A percentile compares a stretch with the other conserved stretches of the same genome.
Conservation (phyloP, 2,113 vertebrate species). For the Prionailurus bengalensis region DNA sequence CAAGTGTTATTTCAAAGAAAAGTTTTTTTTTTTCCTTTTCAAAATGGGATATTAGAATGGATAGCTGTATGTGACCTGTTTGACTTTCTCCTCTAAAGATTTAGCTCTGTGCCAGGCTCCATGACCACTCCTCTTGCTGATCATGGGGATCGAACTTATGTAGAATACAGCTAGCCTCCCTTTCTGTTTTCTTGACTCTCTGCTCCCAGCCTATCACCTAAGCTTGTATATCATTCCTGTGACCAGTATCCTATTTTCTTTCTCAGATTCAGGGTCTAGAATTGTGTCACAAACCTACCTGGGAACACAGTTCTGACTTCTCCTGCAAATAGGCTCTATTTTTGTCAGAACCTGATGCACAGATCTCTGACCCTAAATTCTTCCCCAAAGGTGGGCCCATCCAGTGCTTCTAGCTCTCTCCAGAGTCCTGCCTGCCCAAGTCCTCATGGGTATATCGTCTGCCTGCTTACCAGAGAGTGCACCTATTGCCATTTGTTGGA, state of each 20-base stretch:
- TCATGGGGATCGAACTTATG: background rate
- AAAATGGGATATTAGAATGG: background rate
- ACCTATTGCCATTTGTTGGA: background rate
- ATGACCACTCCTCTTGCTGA: background rate
- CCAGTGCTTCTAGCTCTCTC: background rate
- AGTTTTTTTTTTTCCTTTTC: background rate
- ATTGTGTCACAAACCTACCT: background rate
- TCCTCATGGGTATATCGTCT: background rate
- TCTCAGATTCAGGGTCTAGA: background rate
- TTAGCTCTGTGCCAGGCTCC: background rate
- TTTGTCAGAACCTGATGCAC: background rate
- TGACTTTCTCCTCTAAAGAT: background rate
- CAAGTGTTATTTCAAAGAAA: slow-evolving; percentile 5
- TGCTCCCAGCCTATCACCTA: background rate
- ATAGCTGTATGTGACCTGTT: background rate
- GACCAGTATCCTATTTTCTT: background rate
- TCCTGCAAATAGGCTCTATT: background rate
- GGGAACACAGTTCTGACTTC: background rate
- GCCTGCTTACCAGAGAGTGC: background rate
- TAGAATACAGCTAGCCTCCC: background rate
- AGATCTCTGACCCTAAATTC: background rate
- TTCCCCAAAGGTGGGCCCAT: background rate
- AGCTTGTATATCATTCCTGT: background rate
- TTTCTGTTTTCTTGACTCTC: background rate
- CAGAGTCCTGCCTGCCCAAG: background rate